A percentile compares a stretch with the other conserved stretches of the same genome.
Conservation (phyloP, 2,888 invertebrate genomes). For the Ormia ochracea region DNA sequence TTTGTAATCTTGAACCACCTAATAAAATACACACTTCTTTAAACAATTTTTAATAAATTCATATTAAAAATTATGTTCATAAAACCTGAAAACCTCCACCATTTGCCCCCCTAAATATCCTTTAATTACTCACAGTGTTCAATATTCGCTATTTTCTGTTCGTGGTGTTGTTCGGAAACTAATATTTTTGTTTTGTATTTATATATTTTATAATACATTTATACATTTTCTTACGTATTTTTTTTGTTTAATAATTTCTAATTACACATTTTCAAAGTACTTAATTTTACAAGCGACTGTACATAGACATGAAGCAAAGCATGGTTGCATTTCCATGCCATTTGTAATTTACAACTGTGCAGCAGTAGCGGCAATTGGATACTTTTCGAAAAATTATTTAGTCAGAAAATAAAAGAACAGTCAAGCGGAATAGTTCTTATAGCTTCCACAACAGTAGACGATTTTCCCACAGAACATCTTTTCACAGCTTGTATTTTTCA, state of each 20-base stretch:
- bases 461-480: no score
- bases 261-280: not conserved
- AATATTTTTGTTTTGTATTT: constrained; percentile 23
- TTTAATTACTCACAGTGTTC: not conserved
- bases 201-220: not conserved
- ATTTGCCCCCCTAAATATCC: not conserved
- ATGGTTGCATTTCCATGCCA: constrained; percentile 13
- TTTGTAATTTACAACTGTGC: not conserved
- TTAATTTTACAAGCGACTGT: not conserved
- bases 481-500: no score
- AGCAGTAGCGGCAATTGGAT: no score
- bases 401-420: no score
- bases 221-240: not conserved
- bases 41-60: constrained; percentile 21
- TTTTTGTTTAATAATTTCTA: constrained; percentile 15
- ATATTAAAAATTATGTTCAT: constrained; percentile 37
- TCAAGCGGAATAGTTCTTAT: no score
- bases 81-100: constrained; percentile 13
- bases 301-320: constrained; percentile 5
- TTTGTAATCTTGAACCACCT: constrained; percentile 5
- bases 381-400: not conserved
- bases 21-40: constrained; percentile 11
- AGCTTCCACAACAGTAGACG: no score
- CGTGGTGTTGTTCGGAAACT: constrained; percentile 9
- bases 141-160: not conserved